Evolutionary conservation across 1,140 invertebrate species (phyloP), one percentile per base, ranked within the genome.

Genomic region (Alviniconcha marisindica): DNA sequence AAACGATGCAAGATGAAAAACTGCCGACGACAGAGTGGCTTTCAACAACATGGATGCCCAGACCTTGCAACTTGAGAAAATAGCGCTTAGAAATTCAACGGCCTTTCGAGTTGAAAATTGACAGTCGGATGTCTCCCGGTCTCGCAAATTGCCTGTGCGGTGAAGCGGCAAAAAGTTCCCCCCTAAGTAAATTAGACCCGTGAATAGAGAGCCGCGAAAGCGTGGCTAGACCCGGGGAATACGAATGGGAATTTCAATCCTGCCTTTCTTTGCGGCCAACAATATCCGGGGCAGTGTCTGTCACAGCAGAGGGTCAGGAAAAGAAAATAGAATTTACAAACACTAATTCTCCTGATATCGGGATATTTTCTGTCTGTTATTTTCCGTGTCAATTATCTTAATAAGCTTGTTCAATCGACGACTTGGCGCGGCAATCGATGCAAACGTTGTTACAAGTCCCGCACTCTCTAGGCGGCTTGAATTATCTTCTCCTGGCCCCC

Each of bases 401-500:
- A 83, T 83, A 83, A 83, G 82, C 82, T 83, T 83, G 82, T 83
- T 83, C 82, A 83, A 83, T 83, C 82, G 82, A 60, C 83, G 63
- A 73, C 48, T 74, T 77, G 54, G 31, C 56, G 15, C 7, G 36
- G 12, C 44, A 51, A 74, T 84, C 83, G 77, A 84, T 80, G 63
- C 66, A 51, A 80, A 84, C 77, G 38, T 40, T 80, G 48, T 80
- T 84, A 71, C 60, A 71, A 51, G 42, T 48, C 60, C 33, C 60
- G 36, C 66, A 24, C 69, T 56, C 77, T 71, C 63, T 63, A 24
- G 56, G 42, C 36, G 31, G 36, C 56, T 42, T 38, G 73, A 83
- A 83, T 83, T 83, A 69, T 69, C 44, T 48, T 18, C 38, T 21
- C 14, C 38, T 66, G 31, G 18, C 33, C 3, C 66, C 44, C 60